Evolutionary conservation across 1,140 invertebrate genomes (phyloP).

Genomic region (Saccostrea glomerata): DNA sequence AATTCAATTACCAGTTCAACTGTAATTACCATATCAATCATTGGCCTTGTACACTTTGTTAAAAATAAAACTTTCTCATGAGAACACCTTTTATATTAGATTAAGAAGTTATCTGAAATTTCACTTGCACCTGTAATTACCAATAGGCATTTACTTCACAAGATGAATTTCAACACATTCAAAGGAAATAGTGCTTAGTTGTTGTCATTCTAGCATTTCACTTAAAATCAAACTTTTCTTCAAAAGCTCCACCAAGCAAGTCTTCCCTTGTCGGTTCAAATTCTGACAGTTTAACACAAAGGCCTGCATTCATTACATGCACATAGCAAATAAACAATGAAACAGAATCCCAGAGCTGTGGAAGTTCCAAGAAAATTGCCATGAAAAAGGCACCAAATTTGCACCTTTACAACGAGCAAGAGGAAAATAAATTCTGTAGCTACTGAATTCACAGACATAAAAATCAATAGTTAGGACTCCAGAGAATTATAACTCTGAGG

Average conservation of each 20-base stretch:
- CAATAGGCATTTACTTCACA: conserved; percentile 2
- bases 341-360: conserved; percentile 23
- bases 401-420: conserved; percentile 32
- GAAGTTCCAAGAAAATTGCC: conserved; percentile 22
- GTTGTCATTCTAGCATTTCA: not conserved
- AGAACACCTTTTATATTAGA: not conserved
- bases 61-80: not conserved
- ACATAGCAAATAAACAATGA: conserved; percentile 26
- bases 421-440: conserved; percentile 25
- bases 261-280: conserved; percentile 6
- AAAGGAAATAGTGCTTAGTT: not conserved
- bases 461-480: conserved; percentile 16
- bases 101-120: not conserved
- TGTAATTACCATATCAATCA: conserved; percentile 26
- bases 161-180: not conserved
- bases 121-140: not conserved
- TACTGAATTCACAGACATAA: conserved; percentile 12
- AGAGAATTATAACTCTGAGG: not conserved
- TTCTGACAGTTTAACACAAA: conserved; percentile 9
- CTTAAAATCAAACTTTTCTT: not conserved
- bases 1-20: conserved; percentile 28
- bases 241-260: not conserved
- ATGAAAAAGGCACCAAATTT: conserved; percentile 36
- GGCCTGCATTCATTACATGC: conserved; percentile 5
- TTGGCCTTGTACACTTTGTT: not conserved